Conservation (phyloP, 2,797 vertebrate genomes). For the Dipus sagitta region DNA sequence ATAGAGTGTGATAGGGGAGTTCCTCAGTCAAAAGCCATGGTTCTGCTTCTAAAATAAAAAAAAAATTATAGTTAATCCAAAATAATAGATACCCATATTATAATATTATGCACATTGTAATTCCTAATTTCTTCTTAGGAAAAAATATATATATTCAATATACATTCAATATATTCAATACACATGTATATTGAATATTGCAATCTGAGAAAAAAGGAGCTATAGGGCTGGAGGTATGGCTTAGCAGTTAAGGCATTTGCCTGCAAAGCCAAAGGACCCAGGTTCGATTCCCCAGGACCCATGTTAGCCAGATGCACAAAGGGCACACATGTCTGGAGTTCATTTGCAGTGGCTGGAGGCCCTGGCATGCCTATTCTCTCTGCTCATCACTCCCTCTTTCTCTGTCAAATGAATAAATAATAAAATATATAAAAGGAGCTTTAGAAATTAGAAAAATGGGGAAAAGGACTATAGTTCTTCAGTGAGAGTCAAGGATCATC, state of each 20-base stretch:
- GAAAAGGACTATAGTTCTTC: background rate
- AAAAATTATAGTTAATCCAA: background rate
- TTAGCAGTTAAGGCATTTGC: too few relatives aligned
- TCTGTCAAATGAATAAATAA: too few relatives aligned
- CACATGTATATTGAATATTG: background rate
- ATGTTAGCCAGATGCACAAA: too few relatives aligned
- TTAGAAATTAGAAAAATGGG: background rate
- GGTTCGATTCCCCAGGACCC: too few relatives aligned
- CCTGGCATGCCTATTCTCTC: too few relatives aligned
- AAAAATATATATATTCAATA: background rate
- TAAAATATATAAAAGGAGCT: background rate
- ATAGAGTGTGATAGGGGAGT: background rate
- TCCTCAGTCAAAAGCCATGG: background rate
- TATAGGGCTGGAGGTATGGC: too few relatives aligned
- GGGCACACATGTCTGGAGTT: too few relatives aligned
- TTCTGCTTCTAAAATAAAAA: background rate
- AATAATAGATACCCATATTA: background rate
- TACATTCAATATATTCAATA: too few relatives aligned
- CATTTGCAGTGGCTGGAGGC: too few relatives aligned
- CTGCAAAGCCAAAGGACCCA: too few relatives aligned
- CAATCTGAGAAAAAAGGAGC: background rate
- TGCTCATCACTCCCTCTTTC: too few relatives aligned
- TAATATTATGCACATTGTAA: background rate
- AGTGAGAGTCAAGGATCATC: background rate
- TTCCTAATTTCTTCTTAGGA: background rate